These are phyloP conservation scores for Cheilosia scutellata DNA, from an alignment of 2,888 invertebrate species.

Conservation along the genomic window DNA sequence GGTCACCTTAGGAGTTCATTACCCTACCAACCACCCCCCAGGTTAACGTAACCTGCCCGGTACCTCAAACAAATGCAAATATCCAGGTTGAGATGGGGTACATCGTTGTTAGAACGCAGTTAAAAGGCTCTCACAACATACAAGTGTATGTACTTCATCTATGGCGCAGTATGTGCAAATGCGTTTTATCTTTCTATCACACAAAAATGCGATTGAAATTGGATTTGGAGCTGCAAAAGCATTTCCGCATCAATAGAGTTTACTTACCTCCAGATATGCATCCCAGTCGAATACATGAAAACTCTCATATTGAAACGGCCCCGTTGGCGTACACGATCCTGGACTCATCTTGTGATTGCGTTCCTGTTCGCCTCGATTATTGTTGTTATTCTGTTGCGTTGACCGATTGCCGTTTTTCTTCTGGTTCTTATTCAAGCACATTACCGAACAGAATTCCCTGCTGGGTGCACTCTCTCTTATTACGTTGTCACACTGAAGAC, in stretches of 20 bases:
- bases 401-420: slow-evolving; percentile 87
- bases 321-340: slow-evolving; percentile 86
- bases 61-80: background rate
- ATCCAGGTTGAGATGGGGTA: background rate
- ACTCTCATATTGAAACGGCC: slow-evolving; percentile 91
- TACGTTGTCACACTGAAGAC: slow-evolving; percentile 94
- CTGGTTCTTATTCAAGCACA: slow-evolving; percentile 93
- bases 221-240: too few species aligned
- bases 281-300: slow-evolving; percentile 95
- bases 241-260: background rate
- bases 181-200: background rate
- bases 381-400: slow-evolving; percentile 72
- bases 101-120: background rate
- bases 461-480: slow-evolving; percentile 90
- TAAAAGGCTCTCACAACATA: background rate
- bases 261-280: slow-evolving; percentile 87
- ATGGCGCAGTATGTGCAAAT: too few species aligned
- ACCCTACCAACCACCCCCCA: background rate
- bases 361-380: slow-evolving; percentile 79
- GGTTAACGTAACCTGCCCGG: background rate
- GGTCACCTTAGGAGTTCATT: background rate
- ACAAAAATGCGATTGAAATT: too few species aligned
- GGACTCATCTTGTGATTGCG: slow-evolving; percentile 78
- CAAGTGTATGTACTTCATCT: too few species aligned
- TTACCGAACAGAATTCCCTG: slow-evolving; percentile 93